Conservation (phyloP, 2,888 invertebrate species). For the Spatulosminthurus flaviceps region DNA sequence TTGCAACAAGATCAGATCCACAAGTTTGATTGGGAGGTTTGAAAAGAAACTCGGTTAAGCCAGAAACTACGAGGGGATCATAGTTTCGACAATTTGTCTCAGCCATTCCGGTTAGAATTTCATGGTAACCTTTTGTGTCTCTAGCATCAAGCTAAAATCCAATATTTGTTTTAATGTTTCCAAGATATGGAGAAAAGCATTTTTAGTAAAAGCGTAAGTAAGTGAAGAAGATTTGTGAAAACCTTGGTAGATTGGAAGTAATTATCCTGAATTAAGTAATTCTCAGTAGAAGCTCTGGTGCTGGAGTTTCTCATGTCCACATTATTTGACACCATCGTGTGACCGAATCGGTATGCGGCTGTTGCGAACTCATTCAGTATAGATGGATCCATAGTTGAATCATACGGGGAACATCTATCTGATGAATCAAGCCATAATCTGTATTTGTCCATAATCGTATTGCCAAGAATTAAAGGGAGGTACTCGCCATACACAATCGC, state of each 20-base stretch:
- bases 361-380: conserved; percentile 63
- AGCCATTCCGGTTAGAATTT: conserved; percentile 64
- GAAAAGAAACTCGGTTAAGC: conserved; percentile 64
- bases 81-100: conserved; percentile 64
- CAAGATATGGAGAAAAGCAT: not conserved
- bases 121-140: conserved; percentile 60
- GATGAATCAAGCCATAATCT: not conserved
- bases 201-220: not conserved
- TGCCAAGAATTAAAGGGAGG: conserved; percentile 60
- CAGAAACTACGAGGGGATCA: conserved; percentile 64
- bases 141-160: conserved; percentile 38
- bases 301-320: conserved; percentile 46
- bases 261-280: conserved; percentile 53
- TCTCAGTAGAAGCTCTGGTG: conserved; percentile 36
- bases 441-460: conserved; percentile 49
- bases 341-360: conserved; percentile 63
- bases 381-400: conserved; percentile 52
- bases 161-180: not conserved
- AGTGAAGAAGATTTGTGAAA: not conserved
- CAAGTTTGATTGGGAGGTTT: conserved; percentile 48
- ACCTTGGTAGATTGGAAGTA: conserved; percentile 58
- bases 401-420: conserved; percentile 47
- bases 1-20: conserved; percentile 62
- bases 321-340: conserved; percentile 55
- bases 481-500: conserved; percentile 62